phyloP scores from a whole-genome alignment of 2,888 invertebrate genomes.

The Leptarthrus brevirostris region DNA sequence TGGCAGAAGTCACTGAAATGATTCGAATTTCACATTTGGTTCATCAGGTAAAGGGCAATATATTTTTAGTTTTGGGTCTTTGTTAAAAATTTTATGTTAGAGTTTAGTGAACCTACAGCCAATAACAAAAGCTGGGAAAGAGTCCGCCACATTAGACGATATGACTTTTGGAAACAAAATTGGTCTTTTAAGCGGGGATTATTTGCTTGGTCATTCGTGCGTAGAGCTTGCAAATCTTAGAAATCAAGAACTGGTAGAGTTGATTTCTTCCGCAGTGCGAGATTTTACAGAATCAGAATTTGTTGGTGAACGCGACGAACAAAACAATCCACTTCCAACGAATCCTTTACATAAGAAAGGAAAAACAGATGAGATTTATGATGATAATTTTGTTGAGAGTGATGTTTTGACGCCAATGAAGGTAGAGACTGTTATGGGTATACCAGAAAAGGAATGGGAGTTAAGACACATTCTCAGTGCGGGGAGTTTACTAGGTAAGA shows the following conservation, averaged over 20 bases:
- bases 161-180: slow-evolving; percentile 97
- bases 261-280: slow-evolving; percentile 88
- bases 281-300: slow-evolving; percentile 94
- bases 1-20: slow-evolving; percentile 97
- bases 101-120: slow-evolving; percentile 83
- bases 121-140: slow-evolving; percentile 68
- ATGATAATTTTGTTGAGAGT: slow-evolving; percentile 62
- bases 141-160: slow-evolving; percentile 74
- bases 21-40: slow-evolving; percentile 92
- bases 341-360: slow-evolving; percentile 67
- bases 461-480: slow-evolving; percentile 82
- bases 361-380: slow-evolving; percentile 56
- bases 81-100: slow-evolving; percentile 54
- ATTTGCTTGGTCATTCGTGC: slow-evolving; percentile 88
- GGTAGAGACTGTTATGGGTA: slow-evolving; percentile 70
- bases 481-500: slow-evolving; percentile 78
- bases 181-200: slow-evolving; percentile 91
- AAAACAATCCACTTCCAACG: slow-evolving; percentile 85
- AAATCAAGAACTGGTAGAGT: slow-evolving; percentile 85
- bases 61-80: background rate
- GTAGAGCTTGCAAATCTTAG: slow-evolving; percentile 81
- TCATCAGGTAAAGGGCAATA: slow-evolving; percentile 73
- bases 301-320: slow-evolving; percentile 83
- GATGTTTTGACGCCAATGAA: slow-evolving; percentile 70
- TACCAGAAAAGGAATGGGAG: slow-evolving; percentile 82